These are phyloP conservation scores for Coptodon rendalli DNA, from an alignment of 2,113 vertebrate genomes.

Conservation along the genomic window DNA sequence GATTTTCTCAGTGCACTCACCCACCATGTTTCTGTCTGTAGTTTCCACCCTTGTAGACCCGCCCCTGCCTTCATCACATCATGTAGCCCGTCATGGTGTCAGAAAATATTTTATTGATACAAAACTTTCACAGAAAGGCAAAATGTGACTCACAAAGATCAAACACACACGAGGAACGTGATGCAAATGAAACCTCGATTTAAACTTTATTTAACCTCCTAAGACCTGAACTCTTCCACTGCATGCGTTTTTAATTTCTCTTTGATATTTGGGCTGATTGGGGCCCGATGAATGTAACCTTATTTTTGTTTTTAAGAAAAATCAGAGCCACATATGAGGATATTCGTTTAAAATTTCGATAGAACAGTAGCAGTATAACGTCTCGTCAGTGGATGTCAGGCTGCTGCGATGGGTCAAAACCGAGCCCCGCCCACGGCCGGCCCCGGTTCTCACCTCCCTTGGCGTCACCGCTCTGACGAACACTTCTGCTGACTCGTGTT, in stretches of 20 bases:
- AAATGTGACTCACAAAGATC: background rate
- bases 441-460: background rate
- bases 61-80: background rate
- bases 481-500: background rate
- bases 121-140: background rate
- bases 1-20: no score
- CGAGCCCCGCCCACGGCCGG: background rate
- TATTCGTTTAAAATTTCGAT: rapidly evolving
- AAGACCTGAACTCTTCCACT: background rate
- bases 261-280: background rate
- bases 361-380: background rate
- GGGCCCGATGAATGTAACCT: background rate
- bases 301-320: background rate
- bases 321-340: background rate
- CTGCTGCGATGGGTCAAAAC: background rate
- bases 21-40: no score
- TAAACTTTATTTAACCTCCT: background rate
- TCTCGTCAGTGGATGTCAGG: background rate
- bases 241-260: background rate
- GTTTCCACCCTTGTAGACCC: no score
- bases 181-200: background rate
- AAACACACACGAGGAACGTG: background rate
- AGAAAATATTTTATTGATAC: background rate
- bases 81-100: background rate
- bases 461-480: background rate